Percentiles rank a stretch among this genome's conserved stretches.
Conservation (phyloP, 2,113 vertebrate species). For the Eurystomus gularis region DNA sequence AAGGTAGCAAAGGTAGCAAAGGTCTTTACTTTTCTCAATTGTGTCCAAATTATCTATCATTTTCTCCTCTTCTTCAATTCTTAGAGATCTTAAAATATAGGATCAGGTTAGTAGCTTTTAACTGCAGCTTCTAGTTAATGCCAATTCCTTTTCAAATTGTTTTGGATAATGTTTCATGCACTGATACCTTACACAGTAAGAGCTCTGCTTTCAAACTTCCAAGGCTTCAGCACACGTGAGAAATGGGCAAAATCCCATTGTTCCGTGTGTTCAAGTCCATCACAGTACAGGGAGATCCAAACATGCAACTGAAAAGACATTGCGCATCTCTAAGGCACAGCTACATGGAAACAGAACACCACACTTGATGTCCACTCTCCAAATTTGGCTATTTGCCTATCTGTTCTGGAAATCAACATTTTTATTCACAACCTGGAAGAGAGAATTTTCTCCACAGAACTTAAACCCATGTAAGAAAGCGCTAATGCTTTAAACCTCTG, state of each 20-base stretch:
- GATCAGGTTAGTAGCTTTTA: background rate
- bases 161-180: background rate
- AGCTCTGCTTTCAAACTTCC: background rate
- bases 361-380: background rate
- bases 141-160: background rate
- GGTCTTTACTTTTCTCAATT: background rate
- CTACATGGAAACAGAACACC: background rate
- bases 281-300: background rate
- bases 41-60: background rate
- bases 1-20: too few species aligned
- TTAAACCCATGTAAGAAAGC: background rate
- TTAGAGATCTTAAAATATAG: background rate
- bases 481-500: background rate
- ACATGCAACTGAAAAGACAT: background rate
- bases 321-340: background rate
- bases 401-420: background rate
- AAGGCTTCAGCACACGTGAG: background rate
- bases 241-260: background rate
- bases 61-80: background rate
- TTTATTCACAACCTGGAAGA: background rate
- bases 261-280: background rate
- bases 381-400: background rate
- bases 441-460: background rate
- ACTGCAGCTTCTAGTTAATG: background rate
- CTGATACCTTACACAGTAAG: background rate